These are phyloP conservation scores for Pandemis corylana DNA, from an alignment of 2,888 invertebrate species.

Conservation along the genomic window DNA sequence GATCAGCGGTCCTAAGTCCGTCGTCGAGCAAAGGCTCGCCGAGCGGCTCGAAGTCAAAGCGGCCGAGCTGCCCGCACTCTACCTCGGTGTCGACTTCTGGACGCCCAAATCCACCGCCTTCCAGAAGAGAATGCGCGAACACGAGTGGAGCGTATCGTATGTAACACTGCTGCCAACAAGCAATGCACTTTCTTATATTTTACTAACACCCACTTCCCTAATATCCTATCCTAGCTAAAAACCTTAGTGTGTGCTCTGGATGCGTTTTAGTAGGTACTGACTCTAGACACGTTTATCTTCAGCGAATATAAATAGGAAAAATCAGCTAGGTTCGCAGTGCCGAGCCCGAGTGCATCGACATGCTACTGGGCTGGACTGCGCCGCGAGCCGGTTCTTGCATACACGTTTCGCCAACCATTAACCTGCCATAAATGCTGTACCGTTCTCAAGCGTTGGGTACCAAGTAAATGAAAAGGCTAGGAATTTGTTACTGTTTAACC, in stretches of 20 bases:
- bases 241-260: constrained; percentile 49
- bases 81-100: constrained; percentile 90
- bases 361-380: constrained; percentile 59
- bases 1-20: constrained; percentile 75
- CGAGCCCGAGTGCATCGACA: constrained; percentile 60
- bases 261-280: constrained; percentile 16
- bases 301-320: constrained; percentile 52
- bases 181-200: constrained; percentile 26
- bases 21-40: constrained; percentile 80
- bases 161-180: constrained; percentile 58
- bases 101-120: constrained; percentile 88
- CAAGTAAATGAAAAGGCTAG: constrained; percentile 5
- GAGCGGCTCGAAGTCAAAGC: constrained; percentile 82
- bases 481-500: neutral
- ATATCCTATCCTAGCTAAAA: constrained; percentile 5
- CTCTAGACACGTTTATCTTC: neutral
- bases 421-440: constrained; percentile 25
- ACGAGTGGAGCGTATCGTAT: constrained; percentile 86
- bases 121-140: constrained; percentile 84
- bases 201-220: constrained; percentile 32
- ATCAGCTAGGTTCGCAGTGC: constrained; percentile 50
- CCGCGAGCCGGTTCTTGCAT: constrained; percentile 53
- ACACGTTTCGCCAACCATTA: constrained; percentile 43
- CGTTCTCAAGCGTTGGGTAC: constrained; percentile 4
- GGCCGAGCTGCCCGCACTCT: constrained; percentile 87